These are phyloP conservation scores for Sula dactylatra DNA, from an alignment of 2,113 vertebrate species.

Conservation along the genomic window DNA sequence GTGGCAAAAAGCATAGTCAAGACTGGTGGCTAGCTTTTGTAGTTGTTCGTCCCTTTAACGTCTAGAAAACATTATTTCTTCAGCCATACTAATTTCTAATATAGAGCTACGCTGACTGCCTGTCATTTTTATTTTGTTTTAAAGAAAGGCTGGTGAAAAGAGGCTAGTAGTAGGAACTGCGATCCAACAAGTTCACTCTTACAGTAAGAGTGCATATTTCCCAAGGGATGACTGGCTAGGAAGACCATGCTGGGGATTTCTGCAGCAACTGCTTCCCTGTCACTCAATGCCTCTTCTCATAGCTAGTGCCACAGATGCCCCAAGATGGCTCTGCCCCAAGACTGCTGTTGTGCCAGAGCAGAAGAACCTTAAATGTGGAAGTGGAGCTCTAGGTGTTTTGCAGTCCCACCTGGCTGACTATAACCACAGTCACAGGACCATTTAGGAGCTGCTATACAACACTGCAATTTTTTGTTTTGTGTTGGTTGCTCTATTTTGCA, in stretches of 20 bases:
- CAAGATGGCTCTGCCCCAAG: not conserved
- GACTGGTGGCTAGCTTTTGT: not conserved
- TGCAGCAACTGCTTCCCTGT: not conserved
- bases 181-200: not conserved
- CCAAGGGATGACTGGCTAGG: not conserved
- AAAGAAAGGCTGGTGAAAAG: not conserved
- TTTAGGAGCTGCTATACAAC: not conserved
- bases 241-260: not conserved
- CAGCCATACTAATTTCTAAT: not conserved
- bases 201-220: not conserved
- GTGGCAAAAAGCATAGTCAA: not conserved
- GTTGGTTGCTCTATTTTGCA: not conserved
- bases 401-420: not conserved
- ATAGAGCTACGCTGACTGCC: not conserved
- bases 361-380: not conserved
- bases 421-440: not conserved
- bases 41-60: not conserved
- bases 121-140: not conserved
- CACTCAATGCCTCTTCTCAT: not conserved
- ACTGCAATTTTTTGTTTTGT: accelerated
- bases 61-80: not conserved
- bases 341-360: not conserved
- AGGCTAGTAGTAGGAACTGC: not conserved
- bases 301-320: not conserved
- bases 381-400: not conserved